Base-by-base conservation (phyloP, 2,797 vertebrate genomes). In the Cynopterus sphinx region DNA sequence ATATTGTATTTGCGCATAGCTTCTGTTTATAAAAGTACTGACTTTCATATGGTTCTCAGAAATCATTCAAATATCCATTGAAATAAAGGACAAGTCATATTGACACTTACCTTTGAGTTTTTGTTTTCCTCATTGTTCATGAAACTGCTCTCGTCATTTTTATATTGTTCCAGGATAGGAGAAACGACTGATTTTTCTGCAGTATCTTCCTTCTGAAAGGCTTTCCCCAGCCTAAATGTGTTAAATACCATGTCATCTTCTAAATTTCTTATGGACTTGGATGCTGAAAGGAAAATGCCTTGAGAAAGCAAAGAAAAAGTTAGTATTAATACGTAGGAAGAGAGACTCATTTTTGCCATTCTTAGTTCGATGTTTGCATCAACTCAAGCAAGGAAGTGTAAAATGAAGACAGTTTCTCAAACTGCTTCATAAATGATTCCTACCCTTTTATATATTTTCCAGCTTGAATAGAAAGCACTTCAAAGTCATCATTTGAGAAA, bases 221-320 rank as follows among this genome's bases (percentile, higher is more conserved):
- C 74, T 97, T 98, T 97, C 41, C 97, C 98, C 92, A 98, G 95
- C 26, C 97, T 97, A 73, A 99, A 98, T 43, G 97, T 92, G 67
- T 98, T 98, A 89, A 98, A 97, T 28, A 99, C 97, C 77, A 96
- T 71, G 68, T 98, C 97, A 15, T 99, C 99, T 33, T 99, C 99
- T 70, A 95, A 82, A 73, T 98, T 98, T 90, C 98, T 93, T 55
- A 98, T 96, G 53, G 99, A 98, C 71, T 98, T 98, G 78, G 99
- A 99, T 57, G 97, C 97, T 33, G 98, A 98, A 97, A 97, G 94
- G 53, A 98, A 96, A 97, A 98, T 98, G 93, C 99, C 98, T 98
- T 98, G 98, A 65, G 99, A 99, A 97, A 99, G 98, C 77, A 99
- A 98, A 98, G 98, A 98, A 43, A 99, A 97, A 82, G 98, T 98